phyloP scores from a whole-genome alignment of 2,888 invertebrate genomes.

The Pammene fasciana region DNA sequence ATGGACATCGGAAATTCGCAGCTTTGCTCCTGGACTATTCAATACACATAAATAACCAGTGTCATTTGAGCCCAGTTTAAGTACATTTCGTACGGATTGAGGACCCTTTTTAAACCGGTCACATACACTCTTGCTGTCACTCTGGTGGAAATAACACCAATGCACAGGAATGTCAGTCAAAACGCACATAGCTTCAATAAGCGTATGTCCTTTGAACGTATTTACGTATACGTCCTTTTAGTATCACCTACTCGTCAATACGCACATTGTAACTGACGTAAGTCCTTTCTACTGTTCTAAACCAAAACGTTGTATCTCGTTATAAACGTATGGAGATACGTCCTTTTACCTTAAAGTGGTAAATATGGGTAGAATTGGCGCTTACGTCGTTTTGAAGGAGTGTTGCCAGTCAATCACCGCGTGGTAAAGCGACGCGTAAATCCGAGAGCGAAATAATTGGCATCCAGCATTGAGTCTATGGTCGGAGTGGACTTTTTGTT shows the following conservation, averaged over 20 bases:
- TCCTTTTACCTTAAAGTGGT: not conserved
- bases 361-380: not conserved
- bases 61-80: not conserved
- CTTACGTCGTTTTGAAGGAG: constrained; percentile 41
- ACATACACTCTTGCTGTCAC: not conserved
- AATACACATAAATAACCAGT: not conserved
- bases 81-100: not conserved
- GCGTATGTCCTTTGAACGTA: not conserved
- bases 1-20: constrained; percentile 18
- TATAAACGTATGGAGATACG: not conserved
- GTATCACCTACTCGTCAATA: not conserved
- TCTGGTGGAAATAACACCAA: not conserved
- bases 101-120: not conserved
- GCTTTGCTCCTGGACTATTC: constrained; percentile 8
- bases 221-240: not conserved
- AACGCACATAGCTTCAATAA: not conserved
- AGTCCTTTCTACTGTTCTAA: not conserved
- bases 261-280: constrained; percentile 5
- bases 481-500: constrained; percentile 29
- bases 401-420: constrained; percentile 56
- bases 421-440: constrained; percentile 63
- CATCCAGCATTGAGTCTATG: constrained; percentile 49
- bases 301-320: not conserved
- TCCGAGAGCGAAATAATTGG: constrained; percentile 70
- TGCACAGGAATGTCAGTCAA: constrained; percentile 26